Base-by-base conservation (phyloP, 2,797 vertebrate genomes). In the Pipistrellus nathusii region DNA sequence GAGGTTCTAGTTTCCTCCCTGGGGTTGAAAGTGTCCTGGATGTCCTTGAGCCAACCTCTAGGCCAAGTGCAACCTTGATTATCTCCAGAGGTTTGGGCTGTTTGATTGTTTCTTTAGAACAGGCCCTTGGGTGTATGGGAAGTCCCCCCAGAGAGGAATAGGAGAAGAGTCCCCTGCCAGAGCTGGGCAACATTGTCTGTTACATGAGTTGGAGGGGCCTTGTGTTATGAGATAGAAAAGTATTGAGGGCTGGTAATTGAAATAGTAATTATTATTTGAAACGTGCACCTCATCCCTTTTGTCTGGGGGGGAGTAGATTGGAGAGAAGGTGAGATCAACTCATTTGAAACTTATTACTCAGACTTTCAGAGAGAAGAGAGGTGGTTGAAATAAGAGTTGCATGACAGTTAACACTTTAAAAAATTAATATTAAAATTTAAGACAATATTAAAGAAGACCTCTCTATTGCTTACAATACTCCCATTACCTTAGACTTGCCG, bases 321-420 rank as follows among this genome's bases (percentile, higher is more conserved):
- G 53, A 93, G 18, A 90, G 20, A 80, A 35, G 30, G 15, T 73
- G 41, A 25, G 53, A 64, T 91, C 71, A 41, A 82, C 57, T 38
- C 59, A 81, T 78, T 35, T 64, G 32, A 94, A 90, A 84, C 4
- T 55, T 86, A 23, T 25, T 72, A 44, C 68, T 94, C 23, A 41
- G 69, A 93, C 76, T 30, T 91, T 91, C 76, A 86, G 59, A 83
- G 80, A 41, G 38, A 64, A 23, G 30, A 71, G 35, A 69, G 8
- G 23, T 12, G 38, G 69, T 23, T 88, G n/a, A 94, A 85, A 12
- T 69, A 86, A 44, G 21, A n/a, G 17, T 62, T 64, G 10, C 1
- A 21, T 1, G 38, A 73, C 5, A 64, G 21, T 18, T 88, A 53
- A 66, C 27, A 35, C 25, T 91, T 72, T 66, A 66, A 86, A 81